Conservation (phyloP, 2,888 invertebrate species). For the Dinocampus coccinellae region DNA sequence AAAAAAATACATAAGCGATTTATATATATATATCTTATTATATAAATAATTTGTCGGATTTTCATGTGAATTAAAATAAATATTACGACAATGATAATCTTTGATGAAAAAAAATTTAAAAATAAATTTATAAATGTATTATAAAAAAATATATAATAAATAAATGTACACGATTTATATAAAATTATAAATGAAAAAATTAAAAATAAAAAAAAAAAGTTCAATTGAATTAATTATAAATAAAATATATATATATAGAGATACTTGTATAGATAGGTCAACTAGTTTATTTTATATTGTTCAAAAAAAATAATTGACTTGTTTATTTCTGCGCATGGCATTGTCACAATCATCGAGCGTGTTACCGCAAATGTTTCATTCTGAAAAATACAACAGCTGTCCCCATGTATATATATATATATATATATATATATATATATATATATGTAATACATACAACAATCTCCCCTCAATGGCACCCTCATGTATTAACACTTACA, state of each 20-base stretch:
- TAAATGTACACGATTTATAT: too few relatives aligned
- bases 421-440: not conserved
- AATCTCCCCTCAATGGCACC: slow-evolving; percentile 1
- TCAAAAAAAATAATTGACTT: slow-evolving; percentile 51
- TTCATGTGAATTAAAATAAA: slow-evolving; percentile 43
- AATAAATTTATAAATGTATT: not conserved
- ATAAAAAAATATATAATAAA: not conserved
- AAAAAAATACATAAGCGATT: too few relatives aligned
- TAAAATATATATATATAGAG: not conserved
- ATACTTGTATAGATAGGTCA: not conserved
- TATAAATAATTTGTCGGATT: slow-evolving; percentile 49
- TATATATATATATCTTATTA: slow-evolving; percentile 50
- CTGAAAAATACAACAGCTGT: slow-evolving; percentile 56
- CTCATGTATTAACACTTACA: slow-evolving; percentile 33
- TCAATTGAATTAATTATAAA: not conserved
- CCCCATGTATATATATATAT: slow-evolving; percentile 31
- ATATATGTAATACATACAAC: not conserved
- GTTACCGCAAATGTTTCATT: slow-evolving; percentile 54
- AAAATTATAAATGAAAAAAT: too few relatives aligned
- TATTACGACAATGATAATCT: slow-evolving; percentile 45
- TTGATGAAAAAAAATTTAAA: slow-evolving; percentile 1
- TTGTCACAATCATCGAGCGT: slow-evolving; percentile 47
- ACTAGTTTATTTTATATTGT: slow-evolving; percentile 2
- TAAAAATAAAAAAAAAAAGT: too few relatives aligned
- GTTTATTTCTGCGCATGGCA: slow-evolving; percentile 50